A percentile compares a stretch with the other conserved stretches of the same genome.
These are phyloP conservation scores for Drosophila bocqueti DNA, from an alignment of 1,140 invertebrate genomes.

Conservation along the genomic window DNA sequence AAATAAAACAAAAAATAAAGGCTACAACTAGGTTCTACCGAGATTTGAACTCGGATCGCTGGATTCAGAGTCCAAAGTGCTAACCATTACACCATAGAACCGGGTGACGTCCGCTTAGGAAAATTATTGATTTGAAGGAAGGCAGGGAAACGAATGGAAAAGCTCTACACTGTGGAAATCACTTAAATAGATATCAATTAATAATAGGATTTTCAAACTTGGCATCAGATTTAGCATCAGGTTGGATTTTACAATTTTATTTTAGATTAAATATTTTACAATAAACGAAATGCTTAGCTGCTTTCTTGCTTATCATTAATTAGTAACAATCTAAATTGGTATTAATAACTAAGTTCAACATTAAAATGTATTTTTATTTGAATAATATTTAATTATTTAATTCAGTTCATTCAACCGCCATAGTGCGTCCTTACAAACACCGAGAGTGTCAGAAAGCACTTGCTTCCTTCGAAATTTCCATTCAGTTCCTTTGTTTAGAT, in stretches of 20 bases:
- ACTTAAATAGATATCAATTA: neutral
- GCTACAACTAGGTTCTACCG: slow-evolving; percentile 89
- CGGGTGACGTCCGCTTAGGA: slow-evolving; percentile 10
- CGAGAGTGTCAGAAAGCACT: neutral
- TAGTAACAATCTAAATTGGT: neutral
- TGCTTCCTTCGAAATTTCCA: neutral
- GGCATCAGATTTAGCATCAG: neutral
- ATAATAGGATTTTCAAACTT: neutral
- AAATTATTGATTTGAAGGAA: slow-evolving; percentile 1
- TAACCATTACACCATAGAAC: slow-evolving; percentile 96
- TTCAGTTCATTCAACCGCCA: neutral
- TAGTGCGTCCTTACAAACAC: neutral
- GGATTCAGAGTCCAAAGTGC: slow-evolving; percentile 96
- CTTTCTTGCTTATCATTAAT: neutral
- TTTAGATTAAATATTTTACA: neutral
- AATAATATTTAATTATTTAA: neutral
- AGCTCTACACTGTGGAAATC: neutral
- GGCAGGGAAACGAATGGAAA: neutral
- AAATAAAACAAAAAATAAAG: neutral
- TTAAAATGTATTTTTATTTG: neutral
- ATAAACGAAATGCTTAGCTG: neutral
- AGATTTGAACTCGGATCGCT: slow-evolving; percentile 95
- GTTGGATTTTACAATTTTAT: neutral
- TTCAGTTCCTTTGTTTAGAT: slow-evolving; percentile 44
- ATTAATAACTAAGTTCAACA: neutral